Evolutionary conservation across 2,888 invertebrate species (phyloP).

Genomic region (Ormyrus labotus): DNA sequence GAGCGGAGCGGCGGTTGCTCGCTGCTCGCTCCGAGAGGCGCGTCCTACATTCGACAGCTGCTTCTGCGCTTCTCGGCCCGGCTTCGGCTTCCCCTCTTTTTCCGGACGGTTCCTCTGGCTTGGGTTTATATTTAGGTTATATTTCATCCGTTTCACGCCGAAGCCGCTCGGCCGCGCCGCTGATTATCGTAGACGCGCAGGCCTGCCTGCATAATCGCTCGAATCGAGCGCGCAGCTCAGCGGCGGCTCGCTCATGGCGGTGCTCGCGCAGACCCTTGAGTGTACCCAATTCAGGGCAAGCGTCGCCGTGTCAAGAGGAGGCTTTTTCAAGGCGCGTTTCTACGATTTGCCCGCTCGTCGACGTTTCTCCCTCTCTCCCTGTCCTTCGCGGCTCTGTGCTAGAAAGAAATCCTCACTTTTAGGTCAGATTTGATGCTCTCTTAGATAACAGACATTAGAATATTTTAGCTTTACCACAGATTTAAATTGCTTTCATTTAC

Average conservation of each 20-base stretch:
- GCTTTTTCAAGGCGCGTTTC: constrained; percentile 25
- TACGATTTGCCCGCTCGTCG: constrained; percentile 3
- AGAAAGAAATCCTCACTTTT: too few species aligned
- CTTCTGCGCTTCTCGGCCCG: constrained; percentile 30
- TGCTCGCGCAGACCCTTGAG: constrained; percentile 17
- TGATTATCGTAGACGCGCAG: constrained; percentile 62
- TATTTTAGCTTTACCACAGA: too few species aligned
- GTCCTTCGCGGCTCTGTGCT: too few species aligned
- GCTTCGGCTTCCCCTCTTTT: background rate
- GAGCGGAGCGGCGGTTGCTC: background rate
- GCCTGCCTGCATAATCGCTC: background rate
- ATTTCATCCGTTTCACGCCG: constrained; percentile 69
- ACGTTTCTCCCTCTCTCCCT: background rate
- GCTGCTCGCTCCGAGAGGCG: background rate
- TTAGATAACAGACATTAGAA: too few species aligned
- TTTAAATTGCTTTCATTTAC: too few species aligned
- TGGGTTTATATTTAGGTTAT: constrained; percentile 70
- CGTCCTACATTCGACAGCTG: constrained; percentile 70
- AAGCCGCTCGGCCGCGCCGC: constrained; percentile 65
- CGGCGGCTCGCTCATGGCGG: background rate
- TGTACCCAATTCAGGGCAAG: constrained; percentile 52
- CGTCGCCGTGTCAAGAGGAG: constrained; percentile 52
- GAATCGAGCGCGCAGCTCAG: background rate
- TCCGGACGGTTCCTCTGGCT: constrained; percentile 13
- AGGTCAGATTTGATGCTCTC: too few species aligned